These are phyloP conservation scores for Dermatophagoides farinae DNA, from an alignment of 1,140 invertebrate species.

Conservation along the genomic window DNA sequence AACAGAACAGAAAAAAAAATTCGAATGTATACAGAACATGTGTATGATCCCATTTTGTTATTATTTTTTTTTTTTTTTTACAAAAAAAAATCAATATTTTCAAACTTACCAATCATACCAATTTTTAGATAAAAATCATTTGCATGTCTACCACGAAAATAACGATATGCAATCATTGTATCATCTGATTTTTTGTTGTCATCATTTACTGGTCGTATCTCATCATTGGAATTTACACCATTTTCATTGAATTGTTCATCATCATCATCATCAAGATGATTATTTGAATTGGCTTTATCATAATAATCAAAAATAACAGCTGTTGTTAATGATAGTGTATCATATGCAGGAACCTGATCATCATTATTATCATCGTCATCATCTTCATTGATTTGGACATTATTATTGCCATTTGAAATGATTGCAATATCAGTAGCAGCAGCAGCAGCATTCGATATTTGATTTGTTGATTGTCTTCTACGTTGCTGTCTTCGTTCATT, in stretches of 20 bases:
- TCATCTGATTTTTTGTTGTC: background rate
- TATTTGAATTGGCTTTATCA: background rate
- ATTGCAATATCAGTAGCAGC: background rate
- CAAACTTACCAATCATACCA: constrained; percentile 39
- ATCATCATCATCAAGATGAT: background rate
- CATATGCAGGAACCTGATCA: background rate
- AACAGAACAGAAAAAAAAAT: background rate
- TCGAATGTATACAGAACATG: too few species aligned
- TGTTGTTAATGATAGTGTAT: constrained; percentile 14
- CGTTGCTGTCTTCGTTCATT: background rate
- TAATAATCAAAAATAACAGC: constrained; percentile 16
- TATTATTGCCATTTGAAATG: background rate
- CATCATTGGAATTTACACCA: background rate
- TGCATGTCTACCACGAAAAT: constrained; percentile 33
- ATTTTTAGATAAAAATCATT: constrained; percentile 50
- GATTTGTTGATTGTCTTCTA: background rate
- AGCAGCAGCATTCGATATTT: constrained; percentile 29
- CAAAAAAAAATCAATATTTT: too few species aligned
- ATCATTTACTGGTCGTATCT: background rate
- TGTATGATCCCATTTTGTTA: too few species aligned
- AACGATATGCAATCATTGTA: constrained; percentile 21
- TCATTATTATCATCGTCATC: background rate
- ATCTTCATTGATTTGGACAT: background rate
- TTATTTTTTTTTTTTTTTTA: too few species aligned
- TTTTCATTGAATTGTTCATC: background rate